Percentiles rank a stretch among this genome's conserved stretches.
Evolutionary conservation across 2,888 invertebrate species (phyloP).

Genomic region (Torymus auratus): DNA sequence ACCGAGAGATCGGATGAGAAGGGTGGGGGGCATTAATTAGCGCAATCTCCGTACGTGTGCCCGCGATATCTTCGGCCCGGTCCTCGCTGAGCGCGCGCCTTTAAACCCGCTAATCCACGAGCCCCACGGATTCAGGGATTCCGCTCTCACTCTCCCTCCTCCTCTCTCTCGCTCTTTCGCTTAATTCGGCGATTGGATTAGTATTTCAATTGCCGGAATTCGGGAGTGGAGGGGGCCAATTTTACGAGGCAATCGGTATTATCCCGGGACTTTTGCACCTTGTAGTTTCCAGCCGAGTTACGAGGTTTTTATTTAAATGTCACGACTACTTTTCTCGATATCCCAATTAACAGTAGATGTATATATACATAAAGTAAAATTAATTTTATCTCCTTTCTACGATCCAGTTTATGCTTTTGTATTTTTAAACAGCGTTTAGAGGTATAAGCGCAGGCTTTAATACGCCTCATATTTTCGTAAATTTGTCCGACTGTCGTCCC

Average conservation of each 20-base stretch:
- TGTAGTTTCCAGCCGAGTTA: background rate
- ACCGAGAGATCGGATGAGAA: background rate
- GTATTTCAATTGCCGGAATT: conserved; percentile 55
- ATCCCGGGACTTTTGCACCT: background rate
- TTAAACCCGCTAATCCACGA: conserved; percentile 24
- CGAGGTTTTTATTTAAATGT: too few relatives aligned
- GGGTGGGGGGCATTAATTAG: conserved; percentile 70
- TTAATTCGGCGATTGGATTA: conserved; percentile 53
- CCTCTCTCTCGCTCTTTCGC: background rate
- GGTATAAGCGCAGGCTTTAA: too few relatives aligned
- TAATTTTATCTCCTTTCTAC: too few relatives aligned
- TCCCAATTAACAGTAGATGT: too few relatives aligned
- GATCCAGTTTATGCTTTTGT: too few relatives aligned
- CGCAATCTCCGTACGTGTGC: conserved; percentile 71
- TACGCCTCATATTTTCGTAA: too few relatives aligned
- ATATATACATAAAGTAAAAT: too few relatives aligned
- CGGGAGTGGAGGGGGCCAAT: conserved; percentile 2
- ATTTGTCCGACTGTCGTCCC: too few relatives aligned
- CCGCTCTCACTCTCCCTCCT: background rate
- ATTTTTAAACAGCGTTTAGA: too few relatives aligned
- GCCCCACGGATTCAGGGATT: conserved; percentile 20
- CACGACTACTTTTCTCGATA: too few relatives aligned
- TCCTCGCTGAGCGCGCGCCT: background rate
- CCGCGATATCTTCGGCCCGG: conserved; percentile 50
- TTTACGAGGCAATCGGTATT: conserved; percentile 24